Evolutionary conservation across 2,113 vertebrate genomes (phyloP).

Genomic region (Podarcis cretensis): DNA sequence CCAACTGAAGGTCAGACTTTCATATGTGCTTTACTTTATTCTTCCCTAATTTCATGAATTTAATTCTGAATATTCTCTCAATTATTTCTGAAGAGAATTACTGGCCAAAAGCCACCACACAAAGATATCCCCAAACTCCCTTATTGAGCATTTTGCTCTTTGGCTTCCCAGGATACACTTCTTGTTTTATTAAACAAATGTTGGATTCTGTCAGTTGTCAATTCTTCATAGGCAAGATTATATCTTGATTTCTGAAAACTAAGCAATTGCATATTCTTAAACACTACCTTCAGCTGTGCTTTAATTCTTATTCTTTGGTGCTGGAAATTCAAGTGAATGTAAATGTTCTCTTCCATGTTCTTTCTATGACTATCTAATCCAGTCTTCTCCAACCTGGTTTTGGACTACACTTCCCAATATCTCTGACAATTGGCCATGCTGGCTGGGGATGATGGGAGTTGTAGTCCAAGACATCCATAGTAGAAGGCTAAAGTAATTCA

Average conservation of each 20-base stretch:
- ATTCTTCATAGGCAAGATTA: neutral
- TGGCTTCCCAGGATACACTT: neutral
- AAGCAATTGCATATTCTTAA: constrained; percentile 70
- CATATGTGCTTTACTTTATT: too few relatives aligned
- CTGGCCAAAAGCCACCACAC: too few relatives aligned
- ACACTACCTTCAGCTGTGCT: constrained; percentile 44
- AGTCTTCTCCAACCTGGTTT: too few relatives aligned
- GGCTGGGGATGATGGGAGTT: too few relatives aligned
- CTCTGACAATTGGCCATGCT: too few relatives aligned
- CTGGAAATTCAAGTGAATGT: neutral
- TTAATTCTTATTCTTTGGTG: neutral
- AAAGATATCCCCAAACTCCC: too few relatives aligned
- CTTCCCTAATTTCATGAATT: too few relatives aligned
- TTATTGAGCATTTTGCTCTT: neutral
- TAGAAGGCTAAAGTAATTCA: neutral
- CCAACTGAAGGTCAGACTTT: neutral
- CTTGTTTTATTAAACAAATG: neutral
- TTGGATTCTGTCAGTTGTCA: neutral
- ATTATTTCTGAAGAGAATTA: too few relatives aligned
- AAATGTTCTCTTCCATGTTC: neutral
- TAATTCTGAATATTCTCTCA: too few relatives aligned
- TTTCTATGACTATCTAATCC: too few relatives aligned
- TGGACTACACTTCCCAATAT: too few relatives aligned
- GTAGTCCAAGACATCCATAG: neutral
- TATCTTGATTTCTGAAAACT: constrained; percentile 44